Conservation (phyloP, 2,888 invertebrate genomes). For the Spodoptera exigua region DNA sequence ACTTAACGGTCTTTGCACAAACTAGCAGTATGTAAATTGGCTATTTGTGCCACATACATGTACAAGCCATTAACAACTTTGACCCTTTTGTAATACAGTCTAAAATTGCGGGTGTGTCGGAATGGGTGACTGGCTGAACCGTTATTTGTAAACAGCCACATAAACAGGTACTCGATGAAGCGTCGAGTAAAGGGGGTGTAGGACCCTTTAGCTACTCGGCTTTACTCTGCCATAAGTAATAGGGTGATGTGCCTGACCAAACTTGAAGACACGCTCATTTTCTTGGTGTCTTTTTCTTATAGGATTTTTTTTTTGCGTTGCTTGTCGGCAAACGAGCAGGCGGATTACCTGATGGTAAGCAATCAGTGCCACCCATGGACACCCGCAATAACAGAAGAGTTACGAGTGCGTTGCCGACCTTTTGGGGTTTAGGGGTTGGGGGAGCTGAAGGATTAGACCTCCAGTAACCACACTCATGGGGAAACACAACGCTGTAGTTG, state of each 20-base stretch:
- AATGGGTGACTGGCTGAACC: slow-evolving; percentile 26
- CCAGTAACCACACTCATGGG: too few species aligned
- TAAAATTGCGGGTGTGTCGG: neutral
- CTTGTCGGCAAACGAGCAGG: too few species aligned
- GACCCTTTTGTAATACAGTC: rapidly evolving
- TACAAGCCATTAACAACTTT: slow-evolving; percentile 14
- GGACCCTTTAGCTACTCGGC: slow-evolving; percentile 20
- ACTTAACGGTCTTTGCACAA: slow-evolving; percentile 33
- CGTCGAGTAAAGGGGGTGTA: slow-evolving; percentile 25
- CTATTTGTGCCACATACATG: slow-evolving; percentile 2
- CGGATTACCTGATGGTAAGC: too few species aligned
- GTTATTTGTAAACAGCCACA: slow-evolving; percentile 48
- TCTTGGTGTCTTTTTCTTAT: neutral
- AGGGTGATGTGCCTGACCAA: slow-evolving; percentile 9
- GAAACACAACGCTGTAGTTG: too few species aligned
- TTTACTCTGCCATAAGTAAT: slow-evolving; percentile 13
- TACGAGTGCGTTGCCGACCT: too few species aligned
- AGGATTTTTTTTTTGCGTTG: too few species aligned
- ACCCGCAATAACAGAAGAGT: too few species aligned
- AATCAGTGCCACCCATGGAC: too few species aligned
- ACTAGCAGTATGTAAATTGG: slow-evolving; percentile 35
- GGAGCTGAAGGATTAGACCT: too few species aligned
- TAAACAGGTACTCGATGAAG: slow-evolving; percentile 37
- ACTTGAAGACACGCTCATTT: slow-evolving; percentile 7
- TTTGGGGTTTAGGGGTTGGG: too few species aligned